Conservation (phyloP, 2,888 invertebrate species). For the Tenthredo scrophulariae region DNA sequence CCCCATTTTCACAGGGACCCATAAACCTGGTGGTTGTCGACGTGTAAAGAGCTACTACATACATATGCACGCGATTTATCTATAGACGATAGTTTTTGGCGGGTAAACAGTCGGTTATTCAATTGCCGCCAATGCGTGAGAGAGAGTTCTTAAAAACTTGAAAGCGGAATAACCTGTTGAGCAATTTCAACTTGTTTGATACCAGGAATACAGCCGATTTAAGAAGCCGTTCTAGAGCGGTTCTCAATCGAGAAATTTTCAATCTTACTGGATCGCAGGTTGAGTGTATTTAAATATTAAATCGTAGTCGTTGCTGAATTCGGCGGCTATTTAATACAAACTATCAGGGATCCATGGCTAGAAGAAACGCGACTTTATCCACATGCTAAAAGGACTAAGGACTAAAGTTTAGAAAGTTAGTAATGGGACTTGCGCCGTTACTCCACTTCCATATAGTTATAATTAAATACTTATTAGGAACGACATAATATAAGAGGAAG, state of each 20-base stretch:
- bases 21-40: conserved; percentile 18
- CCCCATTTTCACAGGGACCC: conserved; percentile 58
- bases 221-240: background rate
- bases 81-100: conserved; percentile 5
- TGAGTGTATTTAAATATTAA: conserved; percentile 69
- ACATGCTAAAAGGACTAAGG: background rate
- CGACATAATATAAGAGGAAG: conserved; percentile 53
- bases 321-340: conserved; percentile 69
- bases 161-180: conserved; percentile 71
- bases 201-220: conserved; percentile 63
- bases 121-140: conserved; percentile 26
- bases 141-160: conserved; percentile 55
- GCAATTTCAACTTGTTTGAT: conserved; percentile 68
- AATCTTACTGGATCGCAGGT: conserved; percentile 54
- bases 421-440: conserved; percentile 38
- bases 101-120: background rate
- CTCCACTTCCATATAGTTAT: conserved; percentile 51
- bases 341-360: conserved; percentile 60
- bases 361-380: background rate
- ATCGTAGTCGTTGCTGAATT: conserved; percentile 63
- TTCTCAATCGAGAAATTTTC: conserved; percentile 34
- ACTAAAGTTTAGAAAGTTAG: background rate
- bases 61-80: background rate
- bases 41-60: background rate
- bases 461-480: conserved; percentile 64